Evolutionary conservation across 2,888 invertebrate genomes (phyloP), one percentile per base, ranked within the genome.

Genomic region (Anticlea derivata): DNA sequence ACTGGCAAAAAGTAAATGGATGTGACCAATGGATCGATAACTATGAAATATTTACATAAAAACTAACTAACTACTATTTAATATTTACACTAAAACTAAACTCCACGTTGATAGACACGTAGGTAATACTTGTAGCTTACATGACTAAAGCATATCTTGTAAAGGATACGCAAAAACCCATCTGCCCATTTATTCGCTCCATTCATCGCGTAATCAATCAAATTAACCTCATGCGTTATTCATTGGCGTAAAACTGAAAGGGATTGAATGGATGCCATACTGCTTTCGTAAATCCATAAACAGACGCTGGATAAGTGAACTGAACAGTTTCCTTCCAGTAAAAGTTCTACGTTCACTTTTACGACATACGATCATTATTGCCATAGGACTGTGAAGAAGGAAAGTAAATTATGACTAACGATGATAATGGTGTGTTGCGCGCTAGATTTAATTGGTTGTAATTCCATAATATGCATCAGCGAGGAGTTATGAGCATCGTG

Each of bases 171-270:
- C 50, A 63, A 55, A 61, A 60, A 54, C 55, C n/a, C 11, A 47
- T 43, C 10, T 40, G 29, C 31, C 22, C 50, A 27, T 58, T 34
- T 41, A 51, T 1, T 45, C 20, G 29, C 23, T 44, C 31, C 22
- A 23, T 30, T 24, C 24, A 41, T 50, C 20, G 22, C 7, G 12
- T 29, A 34, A 22, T 48, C 31, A 29, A 50, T 51, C 34, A 39
- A 51, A 46, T 51, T 50, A 54, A 26, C 7, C 29, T 50, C 51
- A 57, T 61, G 50, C 24, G 44, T 59, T 52, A 61, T 66, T 61
- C 44, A 66, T 64, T 35, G 38, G 27, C 10, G 51, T 52, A 47
- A 38, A 50, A 35, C n/a, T 34, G 23, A 34, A 48, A 34, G 43
- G 39, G 35, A 50, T 48, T 43, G 11, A 47, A 54, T 51, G 49